Base-by-base conservation (phyloP, 2,113 vertebrate species). In the Leucoraja erinaceus region DNA sequence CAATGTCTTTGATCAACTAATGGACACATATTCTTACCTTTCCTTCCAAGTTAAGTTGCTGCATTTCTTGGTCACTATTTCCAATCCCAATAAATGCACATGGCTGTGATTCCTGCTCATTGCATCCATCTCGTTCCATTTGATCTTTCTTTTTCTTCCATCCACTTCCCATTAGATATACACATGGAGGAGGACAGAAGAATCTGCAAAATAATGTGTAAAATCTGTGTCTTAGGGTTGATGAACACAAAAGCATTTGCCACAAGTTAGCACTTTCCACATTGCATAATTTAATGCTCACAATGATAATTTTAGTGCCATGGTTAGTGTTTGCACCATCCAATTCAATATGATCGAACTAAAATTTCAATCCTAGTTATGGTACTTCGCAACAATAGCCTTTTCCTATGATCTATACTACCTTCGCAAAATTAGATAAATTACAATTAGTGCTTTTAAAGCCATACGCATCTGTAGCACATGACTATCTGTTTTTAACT, bases 71-170 rank as follows among this genome's bases (percentile, higher is more conserved):
- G 95, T 99, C 99, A 33, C 98, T 99, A 96, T 99, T 99, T 94
- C 99, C 99, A 95, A 99, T 99, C 93, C 99, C 98, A 93, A 99
- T 99, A 95, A 99, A 99, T 95, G 98, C 99, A 93, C 99, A 99
- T 0, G 99, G 99, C 93, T 99, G 99, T 93, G 98, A 99, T 94
- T 99, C 99, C 95, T 99, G 98, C 95, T 99, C 99, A 0, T 98
- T 97, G 96, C 98, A 99, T 95, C 98, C 99, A 94, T 99, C 98
- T 5, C 98, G 95, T 94, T 99, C 99, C 99, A 99, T 99, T 96
- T 99, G 98, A 93, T 99, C 99, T 97, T 99, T 98, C 98, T 99
- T 99, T 97, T 99, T 99, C 97, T 99, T 99, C 99, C 99, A 99
- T 93, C 99, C 99, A 93, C 98, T 99, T 94, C 99, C 99, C 99